Evolutionary conservation across 2,888 invertebrate species (phyloP), one percentile per base, ranked within the genome.

Genomic region (Nemurella pictetii): DNA sequence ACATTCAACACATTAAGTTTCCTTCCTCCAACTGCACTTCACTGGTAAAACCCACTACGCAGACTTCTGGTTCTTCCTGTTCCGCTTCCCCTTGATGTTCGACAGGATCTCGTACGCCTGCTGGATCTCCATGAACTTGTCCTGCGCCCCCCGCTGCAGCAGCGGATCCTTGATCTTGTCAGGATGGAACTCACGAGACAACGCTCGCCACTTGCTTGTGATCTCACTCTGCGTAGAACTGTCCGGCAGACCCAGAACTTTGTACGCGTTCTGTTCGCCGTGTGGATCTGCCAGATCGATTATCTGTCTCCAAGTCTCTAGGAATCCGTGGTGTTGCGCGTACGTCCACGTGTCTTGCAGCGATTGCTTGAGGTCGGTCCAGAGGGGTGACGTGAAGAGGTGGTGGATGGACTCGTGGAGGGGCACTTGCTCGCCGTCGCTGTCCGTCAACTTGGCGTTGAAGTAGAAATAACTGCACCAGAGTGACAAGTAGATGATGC

Each of bases 41-140:
- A 25, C 26, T 20, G 0, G 26, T 2, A 78, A 27, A 5, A 15
- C 0, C n/a, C 81, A n/a, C 28, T 28, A 81, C 81, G 87, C 89
- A 25, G 91, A 94, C 88, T 95, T 94, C 88, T 95, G 95, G 89
- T 97, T 97, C 87, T 94, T 93, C 83, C 94, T 92, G 87, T 93
- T 93, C 83, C 97, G 92, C 87, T 95, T 94, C 84, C 94, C 93
- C 89, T 97, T 96, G 87, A 95, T 95, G 87, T 94, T 96, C 9
- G 96, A 97, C 0, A 98, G 91, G 77, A 96, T 95, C 89, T 96
- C 97, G 89, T 98, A 98, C 0, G 98, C 97, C 89, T 96, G 95
- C 88, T 98, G 97, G 86, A 98, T 96, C 88, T 98, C 97, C 93
- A 98, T 96, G 90, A 98, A 98, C 84, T 93, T 94, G 87, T 96